Conservation (phyloP, 2,113 vertebrate species). For the Channa maculata region DNA sequence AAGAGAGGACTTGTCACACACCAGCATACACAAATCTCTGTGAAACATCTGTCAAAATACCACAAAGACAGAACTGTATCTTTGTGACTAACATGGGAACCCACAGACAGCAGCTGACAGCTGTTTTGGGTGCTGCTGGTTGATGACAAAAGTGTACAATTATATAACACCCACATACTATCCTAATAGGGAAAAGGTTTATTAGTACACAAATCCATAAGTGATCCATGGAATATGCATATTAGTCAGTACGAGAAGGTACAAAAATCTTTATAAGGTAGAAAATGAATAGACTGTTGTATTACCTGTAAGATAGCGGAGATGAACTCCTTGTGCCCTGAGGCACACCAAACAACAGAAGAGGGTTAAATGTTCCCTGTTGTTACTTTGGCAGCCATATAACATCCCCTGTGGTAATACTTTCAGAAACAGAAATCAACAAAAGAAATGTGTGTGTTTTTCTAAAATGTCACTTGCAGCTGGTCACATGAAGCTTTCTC, state of each 20-base stretch:
- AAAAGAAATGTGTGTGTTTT: constrained; percentile 58
- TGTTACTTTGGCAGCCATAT: constrained; percentile 31
- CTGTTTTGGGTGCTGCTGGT: constrained; percentile 53
- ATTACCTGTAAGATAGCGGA: background rate
- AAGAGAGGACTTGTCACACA: constrained; percentile 78
- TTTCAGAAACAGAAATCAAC: constrained; percentile 39
- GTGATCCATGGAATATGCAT: background rate
- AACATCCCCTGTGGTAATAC: constrained; percentile 38
- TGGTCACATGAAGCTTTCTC: constrained; percentile 51
- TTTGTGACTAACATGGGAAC: constrained; percentile 69
- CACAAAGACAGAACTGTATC: constrained; percentile 69
- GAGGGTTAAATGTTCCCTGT: constrained; percentile 46
- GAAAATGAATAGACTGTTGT: background rate
- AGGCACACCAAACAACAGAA: constrained; percentile 75
- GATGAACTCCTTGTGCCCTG: constrained; percentile 50
- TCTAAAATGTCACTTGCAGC: constrained; percentile 41
- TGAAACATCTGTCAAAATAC: constrained; percentile 80
- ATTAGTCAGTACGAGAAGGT: background rate
- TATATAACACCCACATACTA: constrained; percentile 14
- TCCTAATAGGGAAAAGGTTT: constrained; percentile 6
- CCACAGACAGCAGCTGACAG: constrained; percentile 66
- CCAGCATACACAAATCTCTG: constrained; percentile 72
- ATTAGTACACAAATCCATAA: background rate
- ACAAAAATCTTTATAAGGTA: background rate
- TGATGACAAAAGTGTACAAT: constrained; percentile 44